Conservation (phyloP, 2,797 vertebrate genomes). For the Tapera naevia region DNA sequence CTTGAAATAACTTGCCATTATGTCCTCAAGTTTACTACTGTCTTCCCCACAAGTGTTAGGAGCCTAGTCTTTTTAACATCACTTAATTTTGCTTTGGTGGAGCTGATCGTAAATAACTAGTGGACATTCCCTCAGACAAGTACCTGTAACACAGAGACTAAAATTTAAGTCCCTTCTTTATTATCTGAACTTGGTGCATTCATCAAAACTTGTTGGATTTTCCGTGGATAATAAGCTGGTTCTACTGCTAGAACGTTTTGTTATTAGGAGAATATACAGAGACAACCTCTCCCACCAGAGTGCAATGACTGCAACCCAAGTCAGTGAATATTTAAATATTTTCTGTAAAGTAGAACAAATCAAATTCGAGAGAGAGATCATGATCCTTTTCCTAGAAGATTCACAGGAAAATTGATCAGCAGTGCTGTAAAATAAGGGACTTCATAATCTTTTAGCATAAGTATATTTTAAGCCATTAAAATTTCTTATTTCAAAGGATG, state of each 20-base stretch:
- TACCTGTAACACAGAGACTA: fast-evolving
- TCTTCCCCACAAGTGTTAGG: background rate
- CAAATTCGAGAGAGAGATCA: background rate
- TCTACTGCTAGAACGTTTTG: background rate
- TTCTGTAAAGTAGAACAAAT: background rate
- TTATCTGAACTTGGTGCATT: background rate
- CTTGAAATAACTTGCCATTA: background rate
- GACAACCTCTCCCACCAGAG: background rate
- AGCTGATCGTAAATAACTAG: background rate
- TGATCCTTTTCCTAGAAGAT: background rate
- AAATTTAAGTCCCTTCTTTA: background rate
- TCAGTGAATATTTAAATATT: background rate
- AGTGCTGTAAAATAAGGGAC: background rate
- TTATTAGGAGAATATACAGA: background rate
- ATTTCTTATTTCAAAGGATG: background rate
- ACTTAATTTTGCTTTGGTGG: background rate
- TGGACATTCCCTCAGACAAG: background rate
- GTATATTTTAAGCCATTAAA: background rate
- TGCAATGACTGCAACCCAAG: background rate
- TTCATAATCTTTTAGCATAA: background rate
- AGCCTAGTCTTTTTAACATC: background rate
- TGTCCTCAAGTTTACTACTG: background rate
- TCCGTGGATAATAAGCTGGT: background rate
- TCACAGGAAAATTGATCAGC: background rate
- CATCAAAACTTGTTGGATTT: background rate